phyloP scores from a whole-genome alignment of 2,797 vertebrate genomes.

The Tapirus indicus region DNA sequence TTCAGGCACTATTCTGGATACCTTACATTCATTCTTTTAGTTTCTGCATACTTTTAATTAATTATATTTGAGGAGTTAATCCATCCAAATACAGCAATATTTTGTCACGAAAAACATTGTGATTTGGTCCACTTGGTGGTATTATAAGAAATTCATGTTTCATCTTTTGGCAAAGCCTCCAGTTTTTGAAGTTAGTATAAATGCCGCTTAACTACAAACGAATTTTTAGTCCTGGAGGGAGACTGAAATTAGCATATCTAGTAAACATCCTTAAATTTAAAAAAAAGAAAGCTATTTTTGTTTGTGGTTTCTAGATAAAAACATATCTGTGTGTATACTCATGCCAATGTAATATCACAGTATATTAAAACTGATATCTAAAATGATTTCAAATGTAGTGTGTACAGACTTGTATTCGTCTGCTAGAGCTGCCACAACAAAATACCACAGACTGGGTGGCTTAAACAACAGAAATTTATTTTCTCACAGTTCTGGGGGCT shows the following conservation, averaged over 20 bases:
- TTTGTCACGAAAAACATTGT: not conserved
- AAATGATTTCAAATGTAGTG: not conserved
- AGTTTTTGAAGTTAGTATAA: constrained; percentile 51
- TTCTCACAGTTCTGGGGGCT: not conserved
- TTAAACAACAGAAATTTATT: not conserved
- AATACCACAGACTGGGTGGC: not conserved
- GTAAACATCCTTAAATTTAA: constrained; percentile 41
- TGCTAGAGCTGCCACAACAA: no score
- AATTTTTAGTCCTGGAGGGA: constrained; percentile 47
- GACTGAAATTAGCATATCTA: constrained; percentile 57
- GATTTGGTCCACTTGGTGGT: not conserved
- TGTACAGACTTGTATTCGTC: not conserved
- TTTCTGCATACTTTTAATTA: not conserved
- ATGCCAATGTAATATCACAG: not conserved
- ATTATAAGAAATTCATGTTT: constrained; percentile 43
- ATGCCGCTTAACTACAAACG: constrained; percentile 42
- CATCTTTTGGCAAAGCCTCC: constrained; percentile 22
- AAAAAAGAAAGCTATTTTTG: not conserved
- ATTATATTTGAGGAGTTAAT: not conserved
- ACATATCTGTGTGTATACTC: not conserved
- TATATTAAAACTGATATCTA: not conserved
- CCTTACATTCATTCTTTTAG: not conserved
- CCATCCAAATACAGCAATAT: not conserved
- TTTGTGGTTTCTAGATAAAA: not conserved
- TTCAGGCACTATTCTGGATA: not conserved